Conservation (phyloP, 2,113 vertebrate genomes). For the Leucopsar rothschildi region DNA sequence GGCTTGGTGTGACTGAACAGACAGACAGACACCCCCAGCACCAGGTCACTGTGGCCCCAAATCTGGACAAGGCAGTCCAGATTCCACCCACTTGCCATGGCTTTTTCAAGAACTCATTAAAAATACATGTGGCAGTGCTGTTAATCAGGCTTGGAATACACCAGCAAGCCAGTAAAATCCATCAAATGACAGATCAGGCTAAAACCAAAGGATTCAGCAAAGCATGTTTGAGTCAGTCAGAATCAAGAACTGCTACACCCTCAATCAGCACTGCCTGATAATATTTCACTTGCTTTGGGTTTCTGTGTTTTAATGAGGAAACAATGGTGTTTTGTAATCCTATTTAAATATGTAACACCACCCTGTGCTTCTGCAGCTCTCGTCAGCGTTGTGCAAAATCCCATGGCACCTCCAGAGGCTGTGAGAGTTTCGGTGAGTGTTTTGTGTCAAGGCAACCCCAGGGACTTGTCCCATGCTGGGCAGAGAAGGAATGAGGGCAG, state of each 20-base stretch:
- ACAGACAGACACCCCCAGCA: not conserved
- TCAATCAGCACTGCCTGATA: slow-evolving; percentile 11
- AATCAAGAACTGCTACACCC: not conserved
- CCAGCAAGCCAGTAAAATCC: not conserved
- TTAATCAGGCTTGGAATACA: not conserved
- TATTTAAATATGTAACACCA: not conserved
- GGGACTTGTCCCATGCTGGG: not conserved
- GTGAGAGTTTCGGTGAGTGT: not conserved
- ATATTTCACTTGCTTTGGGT: slow-evolving; percentile 16
- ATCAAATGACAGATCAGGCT: not conserved
- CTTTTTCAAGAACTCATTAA: not conserved
- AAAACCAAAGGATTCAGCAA: not conserved
- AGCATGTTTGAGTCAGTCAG: not conserved
- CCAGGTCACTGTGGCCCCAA: not conserved
- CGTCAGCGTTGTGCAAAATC: not conserved
- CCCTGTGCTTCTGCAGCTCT: not conserved
- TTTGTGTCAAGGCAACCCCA: not conserved
- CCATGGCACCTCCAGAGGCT: not conserved
- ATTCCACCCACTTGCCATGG: not conserved
- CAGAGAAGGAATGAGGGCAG: not conserved
- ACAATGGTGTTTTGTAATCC: slow-evolving; percentile 21
- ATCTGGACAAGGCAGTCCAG: not conserved
- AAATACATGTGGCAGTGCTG: not conserved
- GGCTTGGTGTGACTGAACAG: not conserved
- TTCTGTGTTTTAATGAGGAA: slow-evolving; percentile 27